Conservation (phyloP, 2,797 vertebrate species). For the Lacerta agilis region DNA sequence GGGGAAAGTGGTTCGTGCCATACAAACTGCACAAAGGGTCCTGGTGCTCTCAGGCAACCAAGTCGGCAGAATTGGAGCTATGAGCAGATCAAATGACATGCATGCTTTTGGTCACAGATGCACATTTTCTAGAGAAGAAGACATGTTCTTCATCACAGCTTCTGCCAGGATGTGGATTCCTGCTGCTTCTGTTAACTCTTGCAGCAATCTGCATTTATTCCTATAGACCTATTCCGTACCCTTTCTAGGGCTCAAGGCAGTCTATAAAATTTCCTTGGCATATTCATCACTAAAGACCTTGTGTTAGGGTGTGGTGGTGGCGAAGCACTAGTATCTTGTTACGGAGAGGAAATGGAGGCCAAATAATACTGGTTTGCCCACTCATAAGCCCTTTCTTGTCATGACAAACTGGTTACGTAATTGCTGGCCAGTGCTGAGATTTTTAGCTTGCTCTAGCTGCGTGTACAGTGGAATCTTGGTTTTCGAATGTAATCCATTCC, state of each 20-base stretch:
- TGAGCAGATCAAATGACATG: neutral
- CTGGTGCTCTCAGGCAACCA: neutral
- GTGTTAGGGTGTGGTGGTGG: neutral
- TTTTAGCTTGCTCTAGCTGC: neutral
- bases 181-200: neutral
- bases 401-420: neutral
- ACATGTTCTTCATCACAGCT: neutral
- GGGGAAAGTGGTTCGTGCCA: conserved; percentile 9
- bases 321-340: neutral
- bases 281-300: neutral
- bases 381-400: neutral
- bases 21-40: neutral
- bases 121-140: neutral
- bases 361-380: neutral
- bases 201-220: neutral
- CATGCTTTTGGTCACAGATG: neutral
- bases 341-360: neutral
- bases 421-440: neutral
- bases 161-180: neutral
- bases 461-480: no score
- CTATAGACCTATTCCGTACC: neutral
- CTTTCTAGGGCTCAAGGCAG: neutral
- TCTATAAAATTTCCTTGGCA: neutral
- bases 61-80: neutral
- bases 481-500: no score